Percentiles rank a stretch among this genome's conserved stretches.
Conservation (phyloP, 2,797 vertebrate species). For the Megalops cyprinoides region DNA sequence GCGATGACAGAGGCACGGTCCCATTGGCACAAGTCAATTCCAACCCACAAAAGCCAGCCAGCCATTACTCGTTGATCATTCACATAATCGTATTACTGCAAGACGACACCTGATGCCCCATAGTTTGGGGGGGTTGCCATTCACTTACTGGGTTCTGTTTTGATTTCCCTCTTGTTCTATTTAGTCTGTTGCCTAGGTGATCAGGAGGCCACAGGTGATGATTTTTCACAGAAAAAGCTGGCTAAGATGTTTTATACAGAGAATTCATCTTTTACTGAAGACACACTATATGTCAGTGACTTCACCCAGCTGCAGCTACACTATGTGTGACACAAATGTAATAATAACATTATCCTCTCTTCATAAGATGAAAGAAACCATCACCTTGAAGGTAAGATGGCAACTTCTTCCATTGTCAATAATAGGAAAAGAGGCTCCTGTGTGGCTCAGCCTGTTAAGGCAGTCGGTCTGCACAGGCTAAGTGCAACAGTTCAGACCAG, state of each 20-base stretch:
- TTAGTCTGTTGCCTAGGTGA: conserved; percentile 2
- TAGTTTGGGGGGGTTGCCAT: conserved; percentile 9
- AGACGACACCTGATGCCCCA: neutral
- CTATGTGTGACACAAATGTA: neutral
- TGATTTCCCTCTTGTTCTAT: neutral
- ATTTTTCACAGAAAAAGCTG: neutral
- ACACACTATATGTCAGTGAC: neutral
- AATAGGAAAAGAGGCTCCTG: too few species aligned
- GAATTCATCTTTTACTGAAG: neutral
- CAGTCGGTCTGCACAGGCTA: too few species aligned
- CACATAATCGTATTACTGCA: conserved; percentile 76
- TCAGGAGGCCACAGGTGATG: neutral
- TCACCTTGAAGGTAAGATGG: neutral
- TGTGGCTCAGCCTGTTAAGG: too few species aligned
- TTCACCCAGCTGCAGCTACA: neutral
- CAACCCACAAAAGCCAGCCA: conserved; percentile 69
- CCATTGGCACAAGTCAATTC: conserved; percentile 80
- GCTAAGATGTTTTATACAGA: neutral
- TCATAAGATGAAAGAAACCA: neutral
- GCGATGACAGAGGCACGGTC: conserved; percentile 68
- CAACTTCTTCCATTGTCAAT: neutral
- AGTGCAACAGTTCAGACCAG: too few species aligned
- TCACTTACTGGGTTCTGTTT: neutral
- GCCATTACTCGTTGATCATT: conserved; percentile 79
- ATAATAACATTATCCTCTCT: neutral